phyloP scores from a whole-genome alignment of 2,888 invertebrate genomes.

The Nezara viridula region DNA sequence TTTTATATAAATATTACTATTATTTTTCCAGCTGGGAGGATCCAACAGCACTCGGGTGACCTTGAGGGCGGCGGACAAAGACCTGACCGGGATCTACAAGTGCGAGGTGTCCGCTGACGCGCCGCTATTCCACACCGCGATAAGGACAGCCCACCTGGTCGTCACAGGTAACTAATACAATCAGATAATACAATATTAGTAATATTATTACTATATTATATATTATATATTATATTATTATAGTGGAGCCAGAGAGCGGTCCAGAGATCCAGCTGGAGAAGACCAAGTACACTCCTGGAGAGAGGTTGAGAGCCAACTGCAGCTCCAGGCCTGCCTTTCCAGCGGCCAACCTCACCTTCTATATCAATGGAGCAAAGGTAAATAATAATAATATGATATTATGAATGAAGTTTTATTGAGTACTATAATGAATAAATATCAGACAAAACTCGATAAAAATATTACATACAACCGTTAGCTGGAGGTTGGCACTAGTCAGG shows the following conservation, averaged over 20 bases:
- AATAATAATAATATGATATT: background rate
- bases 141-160: slow-evolving; percentile 75
- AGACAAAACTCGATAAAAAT: too few relatives aligned
- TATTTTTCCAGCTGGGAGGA: slow-evolving; percentile 47
- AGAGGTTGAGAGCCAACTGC: slow-evolving; percentile 70
- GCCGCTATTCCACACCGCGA: slow-evolving; percentile 79
- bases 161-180: slow-evolving; percentile 76
- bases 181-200: too few relatives aligned
- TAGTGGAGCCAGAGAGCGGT: slow-evolving; percentile 69
- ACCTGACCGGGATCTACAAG: slow-evolving; percentile 79
- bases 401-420: too few relatives aligned
- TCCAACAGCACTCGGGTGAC: slow-evolving; percentile 81
- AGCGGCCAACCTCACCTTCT: slow-evolving; percentile 71
- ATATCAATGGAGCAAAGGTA: slow-evolving; percentile 70
- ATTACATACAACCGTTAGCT: too few relatives aligned
- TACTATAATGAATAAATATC: too few relatives aligned
- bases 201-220: too few relatives aligned
- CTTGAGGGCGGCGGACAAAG: slow-evolving; percentile 77
- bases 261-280: slow-evolving; percentile 69
- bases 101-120: slow-evolving; percentile 83
- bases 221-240: too few relatives aligned
- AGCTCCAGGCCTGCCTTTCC: slow-evolving; percentile 70
- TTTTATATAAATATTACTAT: too few relatives aligned
- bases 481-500: too few relatives aligned
- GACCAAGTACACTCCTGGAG: slow-evolving; percentile 70